These are phyloP conservation scores for Schlechtendalia chinensis DNA, from an alignment of 1,140 invertebrate genomes.

Conservation along the genomic window DNA sequence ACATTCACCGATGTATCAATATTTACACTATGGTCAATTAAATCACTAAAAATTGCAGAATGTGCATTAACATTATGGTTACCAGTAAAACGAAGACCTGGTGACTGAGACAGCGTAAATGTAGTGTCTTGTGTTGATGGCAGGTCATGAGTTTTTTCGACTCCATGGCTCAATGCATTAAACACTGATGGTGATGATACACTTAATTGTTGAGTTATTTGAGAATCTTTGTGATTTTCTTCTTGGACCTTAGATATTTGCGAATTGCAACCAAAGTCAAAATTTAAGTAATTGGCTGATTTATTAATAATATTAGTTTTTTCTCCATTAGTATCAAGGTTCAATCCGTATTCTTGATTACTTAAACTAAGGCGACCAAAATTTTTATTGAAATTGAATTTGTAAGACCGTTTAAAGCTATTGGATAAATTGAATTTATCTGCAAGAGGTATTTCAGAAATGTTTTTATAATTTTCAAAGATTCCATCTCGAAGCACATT, in stretches of 20 bases:
- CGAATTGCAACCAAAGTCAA: neutral
- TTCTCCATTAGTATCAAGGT: neutral
- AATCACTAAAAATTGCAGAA: constrained; percentile 1
- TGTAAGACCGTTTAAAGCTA: neutral
- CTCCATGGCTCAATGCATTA: neutral
- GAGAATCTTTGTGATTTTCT: neutral
- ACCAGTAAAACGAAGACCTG: neutral
- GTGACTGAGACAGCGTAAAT: neutral
- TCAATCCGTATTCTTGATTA: neutral
- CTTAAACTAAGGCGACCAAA: constrained; percentile 11
- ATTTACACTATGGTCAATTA: constrained; percentile 18
- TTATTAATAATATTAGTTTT: neutral
- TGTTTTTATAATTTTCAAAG: constrained; percentile 1
- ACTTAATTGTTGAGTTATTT: neutral
- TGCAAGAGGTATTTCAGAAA: neutral
- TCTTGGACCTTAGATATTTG: neutral
- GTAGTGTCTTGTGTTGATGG: neutral
- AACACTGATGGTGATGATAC: neutral
- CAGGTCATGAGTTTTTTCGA: no score
- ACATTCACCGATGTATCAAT: neutral
- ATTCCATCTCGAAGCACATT: neutral
- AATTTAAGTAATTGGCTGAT: neutral
- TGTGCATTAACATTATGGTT: neutral
- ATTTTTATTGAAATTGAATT: constrained; percentile 14
- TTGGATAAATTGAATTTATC: neutral